Percentiles rank a stretch among this genome's conserved stretches.
Evolutionary conservation across 64 coral and sea anemone genomes (phyloP).

Genomic region (Acropora yongei): DNA sequence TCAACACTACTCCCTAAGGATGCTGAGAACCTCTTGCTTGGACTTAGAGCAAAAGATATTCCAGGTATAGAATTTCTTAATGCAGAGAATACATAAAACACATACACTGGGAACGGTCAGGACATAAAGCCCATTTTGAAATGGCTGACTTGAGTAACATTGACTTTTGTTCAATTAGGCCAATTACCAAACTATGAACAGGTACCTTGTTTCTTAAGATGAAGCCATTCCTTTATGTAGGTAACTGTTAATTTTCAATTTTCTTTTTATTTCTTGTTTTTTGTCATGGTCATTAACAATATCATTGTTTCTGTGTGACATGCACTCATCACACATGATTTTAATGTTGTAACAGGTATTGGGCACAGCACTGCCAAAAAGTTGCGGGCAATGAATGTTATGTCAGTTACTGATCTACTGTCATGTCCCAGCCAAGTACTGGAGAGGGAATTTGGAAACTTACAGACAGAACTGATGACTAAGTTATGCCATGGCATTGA

Average conservation of each 20-base stretch:
- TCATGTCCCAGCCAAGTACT: constrained; percentile 52
- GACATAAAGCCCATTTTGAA: not conserved
- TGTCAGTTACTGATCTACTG: constrained; percentile 69
- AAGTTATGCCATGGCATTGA: constrained; percentile 80
- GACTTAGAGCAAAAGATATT: constrained; percentile 65
- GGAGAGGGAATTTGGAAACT: constrained; percentile 56
- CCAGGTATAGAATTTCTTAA: constrained; percentile 39
- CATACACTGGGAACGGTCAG: not conserved
- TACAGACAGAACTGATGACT: constrained; percentile 2
- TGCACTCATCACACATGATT: too few species aligned
- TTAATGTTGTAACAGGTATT: constrained; percentile 58
- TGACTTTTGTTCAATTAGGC: not conserved
- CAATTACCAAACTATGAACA: not conserved
- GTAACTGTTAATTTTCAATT: not conserved
- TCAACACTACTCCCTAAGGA: constrained; percentile 75
- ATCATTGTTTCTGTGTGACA: not conserved
- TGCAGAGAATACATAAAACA: not conserved
- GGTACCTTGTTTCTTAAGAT: too few species aligned
- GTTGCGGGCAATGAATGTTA: constrained; percentile 69
- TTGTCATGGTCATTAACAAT: too few species aligned
- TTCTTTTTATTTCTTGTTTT: not conserved
- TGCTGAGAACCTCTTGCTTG: constrained; percentile 48
- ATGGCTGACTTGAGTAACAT: too few species aligned
- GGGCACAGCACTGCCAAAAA: constrained; percentile 65
- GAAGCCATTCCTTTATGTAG: too few species aligned